Base-by-base conservation (phyloP, 2,797 vertebrate species). In the Buceros bicornis region DNA sequence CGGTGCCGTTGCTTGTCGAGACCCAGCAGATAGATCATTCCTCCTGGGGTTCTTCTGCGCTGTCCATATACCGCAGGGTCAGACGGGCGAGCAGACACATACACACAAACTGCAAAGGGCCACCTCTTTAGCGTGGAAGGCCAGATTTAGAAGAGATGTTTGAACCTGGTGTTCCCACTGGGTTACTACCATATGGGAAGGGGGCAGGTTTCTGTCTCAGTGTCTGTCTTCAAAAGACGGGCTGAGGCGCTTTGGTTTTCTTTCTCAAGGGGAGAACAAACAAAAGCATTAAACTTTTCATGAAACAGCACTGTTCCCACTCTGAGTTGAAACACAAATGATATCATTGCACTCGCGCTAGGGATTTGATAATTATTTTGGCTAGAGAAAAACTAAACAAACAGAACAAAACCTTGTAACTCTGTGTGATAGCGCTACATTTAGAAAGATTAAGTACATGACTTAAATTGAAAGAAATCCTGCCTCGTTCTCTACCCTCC, bases 361-460 rank as follows among this genome's bases (percentile, higher is more conserved):
- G 45, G 72, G 65, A 78, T 33, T 83, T 83, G 64, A 42, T 80
- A 74, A 90, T 88, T 82, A 83, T 95, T 95, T 93, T 93, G 53
- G 58, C 88, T 86, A 11, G 67, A 78, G 88, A 35, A 40, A 92
- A 95, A 29, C 53, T 20, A 73, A 89, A 62, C 61, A 71, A 94
- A 70, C 37, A 37, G 60, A 56, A 62, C 24, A 77, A 92, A 91
- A 40, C 67, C n/a, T 82, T 66, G 40, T 61, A 85, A 35, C 56
- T 51, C 62, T 24, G 14, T 56, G 73, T 73, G 31, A 48, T 5
- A 91, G 47, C 1, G 1, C 73, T 82, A 37, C 71, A 33, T 82
- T 85, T 70, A 70, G 60, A 82, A 91, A 91, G 76, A 83, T 56
- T 26, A 90, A 54, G 25, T 4, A 4, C 45, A 24, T 70, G 29